phyloP scores from a whole-genome alignment of 2,888 invertebrate species.

The Slavum lentiscoides region DNA sequence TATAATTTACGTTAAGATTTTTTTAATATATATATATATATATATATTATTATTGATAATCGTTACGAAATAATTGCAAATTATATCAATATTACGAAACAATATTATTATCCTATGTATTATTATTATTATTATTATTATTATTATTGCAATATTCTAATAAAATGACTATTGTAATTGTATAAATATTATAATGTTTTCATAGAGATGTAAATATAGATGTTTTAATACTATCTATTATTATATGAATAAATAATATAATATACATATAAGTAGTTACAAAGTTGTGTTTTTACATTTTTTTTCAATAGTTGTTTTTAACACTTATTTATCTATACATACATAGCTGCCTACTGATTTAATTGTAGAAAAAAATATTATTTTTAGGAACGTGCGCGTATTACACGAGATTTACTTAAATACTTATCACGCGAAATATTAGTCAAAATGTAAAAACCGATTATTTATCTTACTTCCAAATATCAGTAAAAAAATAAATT shows the following conservation, averaged over 20 bases:
- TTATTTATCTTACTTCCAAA: too few relatives aligned
- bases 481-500: too few relatives aligned
- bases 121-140: too few relatives aligned
- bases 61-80: conserved; percentile 20
- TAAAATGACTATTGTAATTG: neutral
- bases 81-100: neutral
- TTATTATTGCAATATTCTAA: neutral
- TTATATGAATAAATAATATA: neutral
- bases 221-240: neutral
- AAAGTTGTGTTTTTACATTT: neutral
- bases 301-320: neutral
- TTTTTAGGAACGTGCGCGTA: too few relatives aligned
- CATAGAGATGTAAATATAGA: conserved; percentile 38
- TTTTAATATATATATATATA: neutral
- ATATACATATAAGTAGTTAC: conserved; percentile 1
- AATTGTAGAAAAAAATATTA: too few relatives aligned
- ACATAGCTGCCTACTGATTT: too few relatives aligned
- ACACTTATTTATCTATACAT: too few relatives aligned
- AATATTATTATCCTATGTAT: too few relatives aligned
- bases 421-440: too few relatives aligned
- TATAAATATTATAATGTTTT: conserved; percentile 26
- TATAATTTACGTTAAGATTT: conserved; percentile 18
- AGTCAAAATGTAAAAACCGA: too few relatives aligned
- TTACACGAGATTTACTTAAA: too few relatives aligned
- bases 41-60: neutral